Base-by-base conservation (phyloP, 2,888 invertebrate species). In the Acronicta aceris region DNA sequence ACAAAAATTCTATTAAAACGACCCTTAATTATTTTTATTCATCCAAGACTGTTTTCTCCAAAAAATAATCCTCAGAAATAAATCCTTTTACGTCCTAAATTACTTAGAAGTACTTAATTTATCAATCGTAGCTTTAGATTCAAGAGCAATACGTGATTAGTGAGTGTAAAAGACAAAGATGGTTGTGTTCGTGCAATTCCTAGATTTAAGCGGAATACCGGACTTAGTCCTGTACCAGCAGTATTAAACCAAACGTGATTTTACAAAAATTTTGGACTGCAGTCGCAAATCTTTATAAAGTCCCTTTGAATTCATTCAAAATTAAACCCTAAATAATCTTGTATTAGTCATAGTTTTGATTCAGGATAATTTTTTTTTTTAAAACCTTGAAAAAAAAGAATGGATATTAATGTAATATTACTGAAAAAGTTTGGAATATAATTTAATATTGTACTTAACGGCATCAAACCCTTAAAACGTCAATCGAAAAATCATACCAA, bases 161-260 rank as follows among this genome's bases (percentile, higher is more conserved):
- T 83, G 81, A 88, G 89, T 91, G 89, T 68, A 92, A 92, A 93
- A 93, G 91, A 93, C 91, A 90, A 87, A 80, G 76, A 89, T 86
- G 94, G 94, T 94, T 94, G 94, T 94, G 93, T 93, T 92, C 66
- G 94, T 94, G 94, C 94, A 94, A 94, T 93, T 93, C 76, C 79
- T 93, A 93, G 93, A 76, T 85, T 59, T 83, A 91, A 92, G 79
- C 78, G 77, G 80, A 81, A 77, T 75, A 76, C 79, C 60, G 92
- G 92, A 90, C 92, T 65, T 82, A 81, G 92, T 90, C 91, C 90
- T 66, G 60, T 45, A 59, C 63, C 67, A 38, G 41, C 77, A 76
- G 76, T 76, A 76, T 76, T 76, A 71, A 48, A 64, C 62, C 36
- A 47, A 27, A 48, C 62, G 62, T 73, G 65, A 76, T 70, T 65